phyloP scores from a whole-genome alignment of 2,888 invertebrate species.

The Cerastis rubricosa region DNA sequence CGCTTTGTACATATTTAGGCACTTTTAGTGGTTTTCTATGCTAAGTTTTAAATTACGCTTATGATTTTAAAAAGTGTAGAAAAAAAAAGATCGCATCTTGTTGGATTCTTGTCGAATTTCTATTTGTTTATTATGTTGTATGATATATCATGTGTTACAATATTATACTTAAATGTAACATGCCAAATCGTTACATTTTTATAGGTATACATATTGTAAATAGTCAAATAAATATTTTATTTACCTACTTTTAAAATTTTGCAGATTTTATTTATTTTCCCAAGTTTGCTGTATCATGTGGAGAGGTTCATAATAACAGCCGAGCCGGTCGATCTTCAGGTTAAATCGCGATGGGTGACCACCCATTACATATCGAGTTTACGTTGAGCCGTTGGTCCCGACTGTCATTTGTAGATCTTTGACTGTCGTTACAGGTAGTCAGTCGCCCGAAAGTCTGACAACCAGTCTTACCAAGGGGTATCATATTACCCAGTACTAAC shows the following conservation, averaged over 20 bases:
- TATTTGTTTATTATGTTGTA: slow-evolving; percentile 35
- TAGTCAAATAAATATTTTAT: slow-evolving; percentile 61
- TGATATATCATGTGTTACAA: slow-evolving; percentile 41
- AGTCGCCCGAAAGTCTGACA: too few relatives aligned
- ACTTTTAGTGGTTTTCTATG: slow-evolving; percentile 25
- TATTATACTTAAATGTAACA: slow-evolving; percentile 55
- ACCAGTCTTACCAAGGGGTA: too few relatives aligned
- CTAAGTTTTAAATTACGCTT: slow-evolving; percentile 39
- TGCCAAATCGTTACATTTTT: slow-evolving; percentile 65
- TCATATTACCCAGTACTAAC: too few relatives aligned
- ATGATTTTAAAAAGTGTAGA: background rate
- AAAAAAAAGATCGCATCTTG: background rate
- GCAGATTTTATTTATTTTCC: background rate
- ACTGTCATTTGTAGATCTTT: background rate
- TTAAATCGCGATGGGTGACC: background rate
- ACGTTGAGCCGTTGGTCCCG: background rate
- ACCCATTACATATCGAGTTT: background rate
- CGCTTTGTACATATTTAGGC: slow-evolving; percentile 62
- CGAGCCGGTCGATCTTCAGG: background rate
- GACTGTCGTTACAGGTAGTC: background rate
- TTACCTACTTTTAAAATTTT: background rate
- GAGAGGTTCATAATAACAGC: too few relatives aligned
- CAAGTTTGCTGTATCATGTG: too few relatives aligned
- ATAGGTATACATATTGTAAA: slow-evolving; percentile 63
- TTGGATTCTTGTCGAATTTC: slow-evolving; percentile 22